These are phyloP conservation scores for Corythaeola cristata DNA, from an alignment of 2,113 vertebrate genomes.

Conservation along the genomic window DNA sequence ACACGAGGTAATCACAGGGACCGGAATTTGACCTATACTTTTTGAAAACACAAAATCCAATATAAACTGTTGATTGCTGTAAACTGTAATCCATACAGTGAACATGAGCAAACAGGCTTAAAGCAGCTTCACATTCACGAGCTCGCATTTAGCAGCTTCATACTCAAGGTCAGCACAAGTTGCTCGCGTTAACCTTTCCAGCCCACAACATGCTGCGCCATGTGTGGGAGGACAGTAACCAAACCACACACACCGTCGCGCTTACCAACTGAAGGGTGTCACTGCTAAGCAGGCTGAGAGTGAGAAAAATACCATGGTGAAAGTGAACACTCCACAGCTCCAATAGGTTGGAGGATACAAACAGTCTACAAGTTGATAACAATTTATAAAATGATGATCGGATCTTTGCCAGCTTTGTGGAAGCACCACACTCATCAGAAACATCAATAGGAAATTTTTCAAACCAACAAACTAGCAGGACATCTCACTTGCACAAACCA, in stretches of 20 bases:
- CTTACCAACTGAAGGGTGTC: not conserved
- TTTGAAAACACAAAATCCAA: not conserved
- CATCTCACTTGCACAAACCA: not conserved
- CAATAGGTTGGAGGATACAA: not conserved
- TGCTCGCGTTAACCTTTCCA: no score
- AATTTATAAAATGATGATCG: not conserved
- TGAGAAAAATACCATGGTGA: not conserved
- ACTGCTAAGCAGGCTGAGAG: not conserved
- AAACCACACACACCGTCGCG: not conserved
- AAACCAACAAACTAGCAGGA: not conserved
- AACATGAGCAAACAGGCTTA: not conserved
- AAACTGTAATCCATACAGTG: not conserved
- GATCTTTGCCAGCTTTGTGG: not conserved
- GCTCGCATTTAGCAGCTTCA: not conserved
- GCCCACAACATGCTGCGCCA: rapidly evolving
- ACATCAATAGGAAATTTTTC: not conserved
- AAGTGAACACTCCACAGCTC: not conserved
- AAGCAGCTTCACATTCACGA: not conserved
- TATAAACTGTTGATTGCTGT: not conserved
- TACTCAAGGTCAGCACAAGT: not conserved
- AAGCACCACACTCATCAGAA: not conserved
- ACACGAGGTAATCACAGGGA: rapidly evolving
- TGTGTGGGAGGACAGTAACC: not conserved
- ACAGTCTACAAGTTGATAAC: not conserved
- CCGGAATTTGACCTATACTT: not conserved